Base-by-base conservation (phyloP, 2,888 invertebrate species). In the Litoditis marina region DNA sequence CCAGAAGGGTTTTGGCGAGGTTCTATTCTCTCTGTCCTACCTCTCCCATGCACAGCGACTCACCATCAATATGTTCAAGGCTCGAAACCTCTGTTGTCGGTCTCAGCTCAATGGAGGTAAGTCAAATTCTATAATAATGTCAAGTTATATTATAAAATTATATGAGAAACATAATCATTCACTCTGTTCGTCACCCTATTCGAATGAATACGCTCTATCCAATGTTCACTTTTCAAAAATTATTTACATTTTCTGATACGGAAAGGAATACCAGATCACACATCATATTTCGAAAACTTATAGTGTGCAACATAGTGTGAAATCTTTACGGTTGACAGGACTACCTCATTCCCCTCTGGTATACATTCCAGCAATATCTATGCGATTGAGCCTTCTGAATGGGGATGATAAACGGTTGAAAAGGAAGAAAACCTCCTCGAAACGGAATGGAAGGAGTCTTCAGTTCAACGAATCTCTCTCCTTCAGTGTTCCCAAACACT, bases 41-140 rank as follows among this genome's bases (percentile, higher is more conserved):
- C 84, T 87, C 58, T 85, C 86, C 1, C 84, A 87, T 22, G 87
- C 87, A 11, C 88, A 88, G 78, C 84, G 88, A 73, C 83, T 88
- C 49, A 88, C 88, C 0, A 86, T 88, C 28, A 87, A 87, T 46
- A 83, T 88, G 4, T 85, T 88, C 65, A 87, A 87, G 71, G 87
- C 87, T 7, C 83, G 86, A 42, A 87, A 87, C 79, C 79, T 88
- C 42, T 72, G 84, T 51, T 63, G 61, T 44, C 50, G 67, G n/a
- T 61, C 53, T 39, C 68, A 68, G 55, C 30, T 27, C 4, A 36
- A 34, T 8, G 72, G 72, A 64, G 63, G 72, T 72, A 32, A 61
- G 66, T 53, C 11, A 13, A 39, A n/a, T 39, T n/a, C n/a, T n/a
- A n/a, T n/a, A n/a, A n/a, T n/a, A n/a, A n/a, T n/a, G n/a, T n/a